Percentiles rank a stretch among this genome's conserved stretches.
These are phyloP conservation scores for Drosophila carrolli DNA, from an alignment of 1,140 invertebrate species.

Conservation along the genomic window DNA sequence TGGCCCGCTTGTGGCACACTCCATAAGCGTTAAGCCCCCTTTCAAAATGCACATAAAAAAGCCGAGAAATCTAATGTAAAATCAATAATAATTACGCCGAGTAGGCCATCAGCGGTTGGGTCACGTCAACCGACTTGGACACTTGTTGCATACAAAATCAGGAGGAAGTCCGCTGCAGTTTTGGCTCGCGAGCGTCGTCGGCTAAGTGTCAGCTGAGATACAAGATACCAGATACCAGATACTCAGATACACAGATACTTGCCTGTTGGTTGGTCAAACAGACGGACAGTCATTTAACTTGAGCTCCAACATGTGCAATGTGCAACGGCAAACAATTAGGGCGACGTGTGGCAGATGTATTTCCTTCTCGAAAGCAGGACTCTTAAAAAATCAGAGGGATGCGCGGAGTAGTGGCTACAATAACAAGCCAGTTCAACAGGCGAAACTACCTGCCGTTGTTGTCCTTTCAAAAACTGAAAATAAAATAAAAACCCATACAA, in stretches of 20 bases:
- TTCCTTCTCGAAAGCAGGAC: constrained; percentile 59
- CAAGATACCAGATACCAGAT: constrained; percentile 48
- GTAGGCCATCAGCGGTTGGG: constrained; percentile 53
- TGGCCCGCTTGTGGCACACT: constrained; percentile 59
- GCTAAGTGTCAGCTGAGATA: constrained; percentile 50
- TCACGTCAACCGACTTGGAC: constrained; percentile 42
- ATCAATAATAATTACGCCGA: constrained; percentile 78
- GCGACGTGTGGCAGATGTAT: constrained; percentile 81
- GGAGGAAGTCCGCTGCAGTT: constrained; percentile 59
- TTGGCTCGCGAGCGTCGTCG: constrained; percentile 67
- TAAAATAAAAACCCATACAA: constrained; percentile 47
- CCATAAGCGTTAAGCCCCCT: constrained; percentile 60
- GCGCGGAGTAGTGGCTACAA: constrained; percentile 62
- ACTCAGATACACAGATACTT: constrained; percentile 28
- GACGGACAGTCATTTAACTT: constrained; percentile 15
- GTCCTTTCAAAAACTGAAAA: constrained; percentile 33
- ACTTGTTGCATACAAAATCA: constrained; percentile 76
- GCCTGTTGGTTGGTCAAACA: constrained; percentile 37
- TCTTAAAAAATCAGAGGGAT: constrained; percentile 50
- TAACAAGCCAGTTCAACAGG: constrained; percentile 46
- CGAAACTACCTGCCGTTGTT: constrained; percentile 36
- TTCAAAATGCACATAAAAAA: constrained; percentile 52
- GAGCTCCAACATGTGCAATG: constrained; percentile 51
- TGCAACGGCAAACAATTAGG: constrained; percentile 78
- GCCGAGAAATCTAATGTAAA: constrained; percentile 64